Conservation (phyloP, 2,797 vertebrate genomes). For the Halcyon badia region DNA sequence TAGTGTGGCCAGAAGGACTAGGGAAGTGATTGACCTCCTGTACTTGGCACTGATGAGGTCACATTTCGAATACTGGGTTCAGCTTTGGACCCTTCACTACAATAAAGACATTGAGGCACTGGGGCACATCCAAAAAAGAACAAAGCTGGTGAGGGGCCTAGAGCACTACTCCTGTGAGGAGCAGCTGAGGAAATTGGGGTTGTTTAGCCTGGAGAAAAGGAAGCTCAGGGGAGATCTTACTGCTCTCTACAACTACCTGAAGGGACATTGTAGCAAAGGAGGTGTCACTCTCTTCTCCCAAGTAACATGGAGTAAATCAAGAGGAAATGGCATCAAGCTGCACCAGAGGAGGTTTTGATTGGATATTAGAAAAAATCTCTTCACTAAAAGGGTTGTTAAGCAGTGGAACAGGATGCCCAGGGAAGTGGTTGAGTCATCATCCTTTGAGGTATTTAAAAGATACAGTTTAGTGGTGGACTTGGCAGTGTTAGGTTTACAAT, state of each 20-base stretch:
- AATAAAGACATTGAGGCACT: neutral
- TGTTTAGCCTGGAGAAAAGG: neutral
- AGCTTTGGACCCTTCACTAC: neutral
- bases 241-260: accelerated
- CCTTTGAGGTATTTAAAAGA: too few species aligned
- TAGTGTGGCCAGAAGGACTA: neutral
- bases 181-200: neutral
- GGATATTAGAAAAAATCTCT: too few species aligned
- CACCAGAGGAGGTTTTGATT: too few species aligned
- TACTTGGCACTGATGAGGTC: neutral
- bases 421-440: too few species aligned
- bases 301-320: accelerated
- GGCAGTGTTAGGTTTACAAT: neutral
- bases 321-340: neutral
- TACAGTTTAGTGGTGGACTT: neutral
- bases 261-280: neutral
- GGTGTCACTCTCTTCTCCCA: accelerated
- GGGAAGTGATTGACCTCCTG: accelerated
- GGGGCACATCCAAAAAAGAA: neutral
- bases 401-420: too few species aligned
- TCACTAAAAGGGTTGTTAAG: too few species aligned
- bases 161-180: neutral
- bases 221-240: accelerated
- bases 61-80: too few species aligned
- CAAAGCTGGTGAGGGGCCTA: neutral